Percentiles rank a stretch among this genome's conserved stretches.
Conservation (phyloP, 2,797 vertebrate genomes). For the Spheniscus humboldti region DNA sequence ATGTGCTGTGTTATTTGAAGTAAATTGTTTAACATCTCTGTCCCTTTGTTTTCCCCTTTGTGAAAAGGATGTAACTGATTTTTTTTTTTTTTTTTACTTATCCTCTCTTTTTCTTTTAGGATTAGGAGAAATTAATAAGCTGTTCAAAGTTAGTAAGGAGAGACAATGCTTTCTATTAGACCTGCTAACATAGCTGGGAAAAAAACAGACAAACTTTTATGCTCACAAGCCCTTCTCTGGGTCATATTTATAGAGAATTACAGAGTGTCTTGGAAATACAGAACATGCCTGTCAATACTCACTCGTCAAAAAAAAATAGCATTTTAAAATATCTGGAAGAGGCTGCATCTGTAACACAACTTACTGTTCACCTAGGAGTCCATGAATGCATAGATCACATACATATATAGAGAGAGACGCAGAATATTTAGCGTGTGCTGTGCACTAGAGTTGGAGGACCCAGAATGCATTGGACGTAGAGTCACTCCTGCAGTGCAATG, state of each 20-base stretch:
- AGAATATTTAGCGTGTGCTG: not conserved
- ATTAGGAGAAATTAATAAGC: not conserved
- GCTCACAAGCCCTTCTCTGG: not conserved
- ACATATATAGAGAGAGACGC: accelerated
- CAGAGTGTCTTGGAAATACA: not conserved
- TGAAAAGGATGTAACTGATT: not conserved
- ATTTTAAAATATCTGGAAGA: not conserved
- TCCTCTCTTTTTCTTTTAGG: not conserved
- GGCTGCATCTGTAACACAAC: not conserved
- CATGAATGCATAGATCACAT: not conserved
- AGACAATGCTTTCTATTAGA: not conserved
- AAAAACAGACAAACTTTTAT: not conserved
- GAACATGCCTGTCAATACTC: not conserved
- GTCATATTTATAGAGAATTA: not conserved
- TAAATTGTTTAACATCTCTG: not conserved
- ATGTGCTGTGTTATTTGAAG: not conserved
- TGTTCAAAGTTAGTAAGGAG: not conserved
- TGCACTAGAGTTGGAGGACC: not conserved
- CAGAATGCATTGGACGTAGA: not conserved
- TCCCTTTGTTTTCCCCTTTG: not conserved
- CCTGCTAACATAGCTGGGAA: not conserved
- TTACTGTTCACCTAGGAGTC: not conserved
- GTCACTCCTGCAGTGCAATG: not conserved
- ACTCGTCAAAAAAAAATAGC: not conserved
- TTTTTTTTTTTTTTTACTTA: not conserved